Evolutionary conservation across 2,797 vertebrate genomes (phyloP).

Genomic region (Catostomus latipinnis): DNA sequence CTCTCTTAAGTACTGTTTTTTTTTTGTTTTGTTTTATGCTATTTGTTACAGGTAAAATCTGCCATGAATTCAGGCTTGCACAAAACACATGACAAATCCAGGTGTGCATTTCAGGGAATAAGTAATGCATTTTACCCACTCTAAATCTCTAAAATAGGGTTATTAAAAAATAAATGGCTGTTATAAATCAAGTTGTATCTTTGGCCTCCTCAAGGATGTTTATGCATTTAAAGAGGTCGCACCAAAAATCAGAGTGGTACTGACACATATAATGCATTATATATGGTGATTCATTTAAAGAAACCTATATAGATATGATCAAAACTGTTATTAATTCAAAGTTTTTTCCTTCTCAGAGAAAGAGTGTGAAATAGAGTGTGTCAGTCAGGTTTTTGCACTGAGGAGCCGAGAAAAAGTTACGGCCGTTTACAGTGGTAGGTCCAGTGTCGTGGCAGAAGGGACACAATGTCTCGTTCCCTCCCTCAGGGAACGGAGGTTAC

Average conservation of each 20-base stretch:
- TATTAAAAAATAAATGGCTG: not conserved
- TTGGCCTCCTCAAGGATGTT: conserved; percentile 73
- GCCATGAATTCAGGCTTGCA: conserved; percentile 30
- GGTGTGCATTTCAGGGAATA: conserved; percentile 34
- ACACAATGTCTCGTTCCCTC: no score
- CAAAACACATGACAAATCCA: conserved; percentile 60
- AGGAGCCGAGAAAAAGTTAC: no score
- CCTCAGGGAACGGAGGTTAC: no score
- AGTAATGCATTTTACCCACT: conserved; percentile 63
- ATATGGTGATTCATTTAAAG: not conserved
- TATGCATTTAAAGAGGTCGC: conserved; percentile 84
- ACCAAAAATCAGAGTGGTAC: conserved; percentile 80
- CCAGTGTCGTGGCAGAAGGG: no score
- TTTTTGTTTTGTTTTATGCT: no score
- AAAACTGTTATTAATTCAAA: not conserved
- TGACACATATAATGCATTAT: conserved; percentile 46
- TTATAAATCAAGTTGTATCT: conserved; percentile 23
- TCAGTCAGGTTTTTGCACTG: no score
- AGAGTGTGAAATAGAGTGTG: conserved; percentile 36
- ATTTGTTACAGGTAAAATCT: conserved; percentile 56
- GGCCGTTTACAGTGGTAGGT: no score
- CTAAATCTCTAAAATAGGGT: not conserved
- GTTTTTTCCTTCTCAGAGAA: conserved; percentile 64
- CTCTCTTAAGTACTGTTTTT: not conserved
- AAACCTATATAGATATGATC: not conserved